These are phyloP conservation scores for Sinodicranocentrus sp. DNA, from an alignment of 2,888 invertebrate species.

Conservation along the genomic window DNA sequence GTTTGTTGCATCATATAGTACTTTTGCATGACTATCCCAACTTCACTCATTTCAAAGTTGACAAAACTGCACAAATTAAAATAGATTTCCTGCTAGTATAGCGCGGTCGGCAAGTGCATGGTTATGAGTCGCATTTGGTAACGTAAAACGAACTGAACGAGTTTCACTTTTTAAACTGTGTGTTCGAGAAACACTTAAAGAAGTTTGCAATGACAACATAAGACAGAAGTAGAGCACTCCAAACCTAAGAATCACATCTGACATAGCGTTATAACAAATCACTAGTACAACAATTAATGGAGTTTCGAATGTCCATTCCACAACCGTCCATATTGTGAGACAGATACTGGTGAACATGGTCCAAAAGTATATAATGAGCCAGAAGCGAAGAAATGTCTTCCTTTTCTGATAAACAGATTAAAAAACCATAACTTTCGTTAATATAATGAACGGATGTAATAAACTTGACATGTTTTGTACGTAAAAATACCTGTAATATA, in stretches of 20 bases:
- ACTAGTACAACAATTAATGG: conserved; percentile 60
- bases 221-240: conserved; percentile 67
- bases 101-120: conserved; percentile 20
- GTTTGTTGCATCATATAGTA: too few relatives aligned
- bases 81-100: conserved; percentile 10
- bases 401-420: conserved; percentile 55
- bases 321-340: conserved; percentile 51
- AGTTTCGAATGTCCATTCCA: conserved; percentile 65
- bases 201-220: conserved; percentile 51
- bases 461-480: too few relatives aligned
- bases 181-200: conserved; percentile 50
- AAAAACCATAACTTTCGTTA: too few relatives aligned
- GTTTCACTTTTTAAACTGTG: conserved; percentile 58
- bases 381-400: conserved; percentile 67
- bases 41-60: too few relatives aligned
- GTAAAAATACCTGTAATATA: conserved; percentile 60
- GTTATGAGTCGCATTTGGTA: conserved; percentile 12
- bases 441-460: too few relatives aligned
- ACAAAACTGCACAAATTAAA: conserved; percentile 16
- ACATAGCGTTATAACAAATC: conserved; percentile 35
- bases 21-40: too few relatives aligned
- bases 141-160: conserved; percentile 27
- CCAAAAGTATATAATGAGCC: conserved; percentile 70
- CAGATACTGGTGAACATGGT: conserved; percentile 64
- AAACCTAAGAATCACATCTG: conserved; percentile 64